Base-by-base conservation (phyloP, 2,888 invertebrate genomes). In the Camptogramma bilineatum region DNA sequence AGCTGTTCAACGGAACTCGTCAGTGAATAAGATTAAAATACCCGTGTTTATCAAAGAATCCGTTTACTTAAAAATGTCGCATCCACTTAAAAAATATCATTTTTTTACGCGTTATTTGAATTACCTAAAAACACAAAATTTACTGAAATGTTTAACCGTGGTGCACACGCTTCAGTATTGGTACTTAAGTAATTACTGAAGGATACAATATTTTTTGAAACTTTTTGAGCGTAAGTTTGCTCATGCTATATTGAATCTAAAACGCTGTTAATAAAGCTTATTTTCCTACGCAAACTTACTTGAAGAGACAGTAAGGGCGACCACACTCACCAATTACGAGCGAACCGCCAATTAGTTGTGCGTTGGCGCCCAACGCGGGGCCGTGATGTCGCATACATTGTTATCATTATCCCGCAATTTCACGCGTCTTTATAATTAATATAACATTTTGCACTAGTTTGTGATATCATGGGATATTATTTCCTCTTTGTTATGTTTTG, bases 311-410 rank as follows among this genome's bases (percentile, higher is more conserved):
- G n/a, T 58, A 64, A 64, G 66, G 53, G 62, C 63, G 60, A 70
- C 71, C 73, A 55, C 65, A 55, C 54, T 52, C 63, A 52, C 59
- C 66, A 62, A 68, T 69, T 69, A 66, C 50, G 47, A 48, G 44
- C 53, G 69, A 52, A 70, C 71, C 73, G 56, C 65, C 73, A 71
- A 74, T 74, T 74, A 73, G 68, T 61, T 48, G 53, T 66, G 64
- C 64, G 68, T 61, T 73, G 73, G 73, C 73, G 72, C 69, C 73
- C 73, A 72, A 64, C 69, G 52, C 53, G 70, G 62, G 61, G 62
- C 66, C 31, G 67, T 70, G 70, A 52, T 52, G 53, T 42, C 21
- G 69, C 66, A 73, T 71, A 69, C 57, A 66, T 68, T 61, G 39
- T 66, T 55, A 53, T 70, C 70, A 75, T 76, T 72, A 74, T 66